phyloP scores from a whole-genome alignment of 2,797 vertebrate species.

The Florisuga fusca region DNA sequence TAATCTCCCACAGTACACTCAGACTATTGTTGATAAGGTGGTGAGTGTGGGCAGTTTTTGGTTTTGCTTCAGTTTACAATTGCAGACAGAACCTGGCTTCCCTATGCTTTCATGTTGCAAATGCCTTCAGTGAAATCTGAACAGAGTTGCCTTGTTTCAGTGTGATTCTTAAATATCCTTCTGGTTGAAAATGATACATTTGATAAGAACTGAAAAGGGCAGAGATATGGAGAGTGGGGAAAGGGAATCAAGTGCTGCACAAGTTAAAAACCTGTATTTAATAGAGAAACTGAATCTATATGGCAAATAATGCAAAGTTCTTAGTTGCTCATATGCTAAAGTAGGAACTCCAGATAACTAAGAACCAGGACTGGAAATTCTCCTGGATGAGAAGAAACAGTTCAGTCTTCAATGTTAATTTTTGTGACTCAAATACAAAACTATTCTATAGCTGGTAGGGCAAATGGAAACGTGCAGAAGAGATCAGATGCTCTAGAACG shows the following conservation, averaged over 20 bases:
- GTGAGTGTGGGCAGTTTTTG: background rate
- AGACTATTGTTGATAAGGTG: background rate
- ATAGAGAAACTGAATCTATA: background rate
- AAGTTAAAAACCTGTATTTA: background rate
- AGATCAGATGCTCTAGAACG: background rate
- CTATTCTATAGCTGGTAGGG: background rate
- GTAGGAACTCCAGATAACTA: background rate
- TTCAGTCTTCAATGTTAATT: background rate
- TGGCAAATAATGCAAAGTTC: background rate
- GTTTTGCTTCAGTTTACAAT: background rate
- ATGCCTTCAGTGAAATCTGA: background rate
- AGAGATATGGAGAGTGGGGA: background rate
- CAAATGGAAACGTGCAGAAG: background rate
- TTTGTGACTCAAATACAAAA: background rate
- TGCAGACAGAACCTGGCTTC: background rate
- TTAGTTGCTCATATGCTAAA: background rate
- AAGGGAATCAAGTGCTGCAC: background rate
- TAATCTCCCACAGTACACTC: background rate
- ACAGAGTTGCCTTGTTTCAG: background rate
- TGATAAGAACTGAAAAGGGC: background rate
- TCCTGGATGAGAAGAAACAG: background rate
- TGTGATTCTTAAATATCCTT: background rate
- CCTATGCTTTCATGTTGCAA: background rate
- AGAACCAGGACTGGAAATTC: background rate
- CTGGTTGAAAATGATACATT: background rate